phyloP scores from a whole-genome alignment of 2,113 vertebrate species.

The Hippocampus barbouri region DNA sequence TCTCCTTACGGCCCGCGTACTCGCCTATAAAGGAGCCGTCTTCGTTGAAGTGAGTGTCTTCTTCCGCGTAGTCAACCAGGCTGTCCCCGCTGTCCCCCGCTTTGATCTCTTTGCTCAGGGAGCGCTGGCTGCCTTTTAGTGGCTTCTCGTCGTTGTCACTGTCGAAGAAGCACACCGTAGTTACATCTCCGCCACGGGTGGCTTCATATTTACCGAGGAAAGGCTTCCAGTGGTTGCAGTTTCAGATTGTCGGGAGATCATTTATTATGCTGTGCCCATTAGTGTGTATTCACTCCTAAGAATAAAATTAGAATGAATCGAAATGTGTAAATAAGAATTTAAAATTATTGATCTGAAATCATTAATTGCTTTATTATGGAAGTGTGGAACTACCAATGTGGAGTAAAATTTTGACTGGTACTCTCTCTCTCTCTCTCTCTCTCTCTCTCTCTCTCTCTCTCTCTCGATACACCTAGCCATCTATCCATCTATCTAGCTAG shows the following conservation, averaged over 20 bases:
- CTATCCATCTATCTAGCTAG: too few species aligned
- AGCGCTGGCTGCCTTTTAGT: constrained; percentile 86
- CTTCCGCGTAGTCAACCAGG: constrained; percentile 90
- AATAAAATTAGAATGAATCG: background rate
- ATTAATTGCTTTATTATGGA: too few species aligned
- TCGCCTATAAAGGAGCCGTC: constrained; percentile 97
- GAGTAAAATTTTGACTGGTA: too few species aligned
- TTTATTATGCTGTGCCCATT: background rate
- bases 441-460: too few species aligned
- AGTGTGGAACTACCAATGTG: too few species aligned
- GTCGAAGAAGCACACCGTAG: constrained; percentile 15
- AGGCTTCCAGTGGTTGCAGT: background rate
- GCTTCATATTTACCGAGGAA: background rate
- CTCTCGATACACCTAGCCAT: too few species aligned
- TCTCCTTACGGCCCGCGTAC: constrained; percentile 86
- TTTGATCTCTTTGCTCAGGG: constrained; percentile 82
- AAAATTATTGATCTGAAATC: too few species aligned
- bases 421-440: too few species aligned
- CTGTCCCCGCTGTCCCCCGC: constrained; percentile 89
- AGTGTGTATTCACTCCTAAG: background rate
- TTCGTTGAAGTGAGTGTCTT: constrained; percentile 91
- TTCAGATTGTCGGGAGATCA: background rate
- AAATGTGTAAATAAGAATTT: too few species aligned
- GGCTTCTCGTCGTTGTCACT: constrained; percentile 97
- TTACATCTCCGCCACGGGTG: background rate